phyloP scores from a whole-genome alignment of 2,888 invertebrate genomes.

The Calameuta pallipes region DNA sequence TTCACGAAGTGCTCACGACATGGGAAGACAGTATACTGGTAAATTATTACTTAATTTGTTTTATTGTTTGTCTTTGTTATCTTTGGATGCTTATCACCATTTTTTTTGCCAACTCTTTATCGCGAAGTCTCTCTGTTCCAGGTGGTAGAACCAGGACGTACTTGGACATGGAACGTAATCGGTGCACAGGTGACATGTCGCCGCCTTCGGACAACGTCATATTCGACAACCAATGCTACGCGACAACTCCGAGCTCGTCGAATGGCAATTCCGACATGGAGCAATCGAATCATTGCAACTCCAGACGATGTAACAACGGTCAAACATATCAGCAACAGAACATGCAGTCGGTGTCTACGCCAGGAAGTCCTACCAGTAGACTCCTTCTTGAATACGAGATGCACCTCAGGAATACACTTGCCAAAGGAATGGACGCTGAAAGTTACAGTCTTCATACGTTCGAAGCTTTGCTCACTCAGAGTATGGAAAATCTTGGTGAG shows the following conservation, averaged over 20 bases:
- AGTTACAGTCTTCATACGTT: constrained; percentile 95
- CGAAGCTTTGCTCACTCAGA: constrained; percentile 91
- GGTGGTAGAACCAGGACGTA: constrained; percentile 69
- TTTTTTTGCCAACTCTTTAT: neutral
- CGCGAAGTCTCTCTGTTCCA: constrained; percentile 53
- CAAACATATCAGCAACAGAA: constrained; percentile 68
- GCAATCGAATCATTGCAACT: constrained; percentile 72
- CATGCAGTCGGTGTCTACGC: constrained; percentile 69
- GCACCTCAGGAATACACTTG: constrained; percentile 91
- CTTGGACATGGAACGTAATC: constrained; percentile 77
- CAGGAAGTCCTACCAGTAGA: constrained; percentile 86
- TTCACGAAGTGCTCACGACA: constrained; percentile 78
- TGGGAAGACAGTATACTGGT: constrained; percentile 69
- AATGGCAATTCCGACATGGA: constrained; percentile 93
- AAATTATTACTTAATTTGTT: constrained; percentile 15
- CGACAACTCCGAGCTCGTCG: constrained; percentile 93
- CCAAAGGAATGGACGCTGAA: constrained; percentile 95
- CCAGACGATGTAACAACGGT: constrained; percentile 56
- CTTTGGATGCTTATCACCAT: neutral
- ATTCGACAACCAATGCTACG: constrained; percentile 96
- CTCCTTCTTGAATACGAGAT: constrained; percentile 92
- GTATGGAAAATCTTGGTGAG: constrained; percentile 94
- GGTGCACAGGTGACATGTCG: constrained; percentile 73
- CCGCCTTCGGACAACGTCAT: constrained; percentile 94
- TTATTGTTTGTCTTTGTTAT: too few species aligned